Conservation (phyloP, 2,797 vertebrate genomes). For the Scomberomorus guttatus region DNA sequence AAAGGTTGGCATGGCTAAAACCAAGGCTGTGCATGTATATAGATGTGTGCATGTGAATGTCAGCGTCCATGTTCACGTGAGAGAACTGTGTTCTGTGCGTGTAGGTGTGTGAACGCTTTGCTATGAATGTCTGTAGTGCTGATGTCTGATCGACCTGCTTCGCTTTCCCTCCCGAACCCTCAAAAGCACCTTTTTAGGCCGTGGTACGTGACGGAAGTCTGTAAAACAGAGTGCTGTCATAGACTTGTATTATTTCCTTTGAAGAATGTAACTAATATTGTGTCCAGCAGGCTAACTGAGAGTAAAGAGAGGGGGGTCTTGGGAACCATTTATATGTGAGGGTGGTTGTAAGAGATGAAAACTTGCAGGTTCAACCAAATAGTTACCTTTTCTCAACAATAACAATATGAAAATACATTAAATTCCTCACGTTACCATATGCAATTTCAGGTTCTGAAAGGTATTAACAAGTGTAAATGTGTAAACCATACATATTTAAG, state of each 20-base stretch:
- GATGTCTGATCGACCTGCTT: conserved; percentile 49
- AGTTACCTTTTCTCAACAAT: too few relatives aligned
- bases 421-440: too few relatives aligned
- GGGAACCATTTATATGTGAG: conserved; percentile 26
- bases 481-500: too few relatives aligned
- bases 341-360: conserved; percentile 32
- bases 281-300: conserved; percentile 38
- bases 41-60: conserved; percentile 57
- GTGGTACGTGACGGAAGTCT: conserved; percentile 45
- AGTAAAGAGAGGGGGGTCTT: not conserved
- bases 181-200: conserved; percentile 83
- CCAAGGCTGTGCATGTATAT: conserved; percentile 58
- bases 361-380: not conserved
- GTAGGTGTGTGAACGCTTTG: conserved; percentile 29
- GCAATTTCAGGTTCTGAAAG: too few relatives aligned
- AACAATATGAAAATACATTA: too few relatives aligned
- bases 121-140: conserved; percentile 17
- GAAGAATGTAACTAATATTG: conserved; percentile 76
- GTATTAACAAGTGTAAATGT: too few relatives aligned
- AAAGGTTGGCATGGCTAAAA: conserved; percentile 48
- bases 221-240: conserved; percentile 59
- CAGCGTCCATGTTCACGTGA: conserved; percentile 37
- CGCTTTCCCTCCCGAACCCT: conserved; percentile 12
- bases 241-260: conserved; percentile 57
- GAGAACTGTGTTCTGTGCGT: conserved; percentile 35